These are phyloP conservation scores for Bombus waltoni DNA, from an alignment of 1,140 invertebrate genomes.

Conservation along the genomic window DNA sequence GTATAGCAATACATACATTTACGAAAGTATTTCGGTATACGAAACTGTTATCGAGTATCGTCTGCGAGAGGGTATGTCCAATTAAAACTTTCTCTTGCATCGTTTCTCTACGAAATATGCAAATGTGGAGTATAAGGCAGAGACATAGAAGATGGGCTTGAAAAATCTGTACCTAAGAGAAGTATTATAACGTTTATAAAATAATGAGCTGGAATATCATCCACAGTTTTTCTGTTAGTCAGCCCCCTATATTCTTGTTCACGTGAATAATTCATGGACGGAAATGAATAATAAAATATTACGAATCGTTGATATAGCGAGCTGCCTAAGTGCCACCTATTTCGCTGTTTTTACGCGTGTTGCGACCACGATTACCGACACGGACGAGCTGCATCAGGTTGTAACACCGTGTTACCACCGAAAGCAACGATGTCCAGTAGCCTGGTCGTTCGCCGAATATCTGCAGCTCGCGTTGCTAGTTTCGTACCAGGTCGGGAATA, in stretches of 20 bases:
- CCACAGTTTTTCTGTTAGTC: background rate
- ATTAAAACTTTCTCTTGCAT: conserved; percentile 33
- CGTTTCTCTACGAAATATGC: conserved; percentile 3
- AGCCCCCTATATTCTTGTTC: background rate
- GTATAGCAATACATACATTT: background rate
- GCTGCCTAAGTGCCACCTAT: background rate
- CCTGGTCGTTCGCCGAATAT: background rate
- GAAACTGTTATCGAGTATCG: conserved; percentile 5
- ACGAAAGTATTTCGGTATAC: background rate
- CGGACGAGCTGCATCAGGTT: background rate
- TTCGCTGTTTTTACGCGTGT: background rate
- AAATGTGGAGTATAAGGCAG: background rate
- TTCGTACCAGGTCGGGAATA: background rate
- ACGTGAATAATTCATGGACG: conserved; percentile 26
- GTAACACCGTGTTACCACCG: background rate
- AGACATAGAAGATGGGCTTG: background rate
- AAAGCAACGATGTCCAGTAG: background rate
- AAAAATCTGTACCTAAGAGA: conserved; percentile 11
- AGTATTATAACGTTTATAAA: conserved; percentile 21
- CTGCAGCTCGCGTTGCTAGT: no score
- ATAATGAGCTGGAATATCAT: conserved; percentile 40
- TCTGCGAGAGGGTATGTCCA: background rate
- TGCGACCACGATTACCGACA: background rate
- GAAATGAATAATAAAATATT: conserved; percentile 41
- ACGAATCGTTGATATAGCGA: background rate